phyloP scores from a whole-genome alignment of 1,140 invertebrate species.

The Maconellicoccus hirsutus region DNA sequence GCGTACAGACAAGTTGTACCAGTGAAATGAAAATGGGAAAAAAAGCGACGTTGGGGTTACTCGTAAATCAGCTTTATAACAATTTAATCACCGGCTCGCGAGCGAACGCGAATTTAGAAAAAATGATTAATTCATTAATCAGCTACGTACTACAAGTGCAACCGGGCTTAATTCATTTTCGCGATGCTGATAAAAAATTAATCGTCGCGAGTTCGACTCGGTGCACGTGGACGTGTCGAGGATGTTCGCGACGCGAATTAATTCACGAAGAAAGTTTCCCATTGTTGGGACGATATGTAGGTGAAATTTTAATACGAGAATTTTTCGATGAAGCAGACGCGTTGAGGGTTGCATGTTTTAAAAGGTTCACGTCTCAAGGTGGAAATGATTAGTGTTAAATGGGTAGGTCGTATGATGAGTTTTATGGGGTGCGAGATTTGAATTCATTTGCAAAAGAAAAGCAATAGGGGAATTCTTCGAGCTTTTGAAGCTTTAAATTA shows the following conservation, averaged over 20 bases:
- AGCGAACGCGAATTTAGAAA: background rate
- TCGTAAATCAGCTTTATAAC: conserved; percentile 9
- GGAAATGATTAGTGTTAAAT: conserved; percentile 9
- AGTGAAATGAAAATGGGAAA: too few species aligned
- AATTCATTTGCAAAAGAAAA: background rate
- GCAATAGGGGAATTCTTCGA: background rate
- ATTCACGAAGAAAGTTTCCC: background rate
- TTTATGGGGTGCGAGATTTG: background rate
- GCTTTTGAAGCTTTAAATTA: background rate
- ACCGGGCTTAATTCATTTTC: too few species aligned
- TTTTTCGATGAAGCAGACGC: background rate
- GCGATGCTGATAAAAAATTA: too few species aligned
- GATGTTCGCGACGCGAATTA: background rate
- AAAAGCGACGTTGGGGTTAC: background rate
- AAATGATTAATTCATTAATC: background rate
- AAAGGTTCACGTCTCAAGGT: background rate
- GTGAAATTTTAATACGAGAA: background rate
- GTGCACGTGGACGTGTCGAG: too few species aligned
- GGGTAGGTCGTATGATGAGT: background rate
- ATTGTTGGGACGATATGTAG: background rate
- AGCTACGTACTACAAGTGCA: too few species aligned
- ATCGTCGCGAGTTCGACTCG: too few species aligned
- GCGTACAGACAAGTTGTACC: background rate
- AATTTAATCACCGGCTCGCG: background rate
- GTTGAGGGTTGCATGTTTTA: background rate